These are phyloP conservation scores for Urocitellus parryii DNA, from an alignment of 2,113 vertebrate species.

Conservation along the genomic window DNA sequence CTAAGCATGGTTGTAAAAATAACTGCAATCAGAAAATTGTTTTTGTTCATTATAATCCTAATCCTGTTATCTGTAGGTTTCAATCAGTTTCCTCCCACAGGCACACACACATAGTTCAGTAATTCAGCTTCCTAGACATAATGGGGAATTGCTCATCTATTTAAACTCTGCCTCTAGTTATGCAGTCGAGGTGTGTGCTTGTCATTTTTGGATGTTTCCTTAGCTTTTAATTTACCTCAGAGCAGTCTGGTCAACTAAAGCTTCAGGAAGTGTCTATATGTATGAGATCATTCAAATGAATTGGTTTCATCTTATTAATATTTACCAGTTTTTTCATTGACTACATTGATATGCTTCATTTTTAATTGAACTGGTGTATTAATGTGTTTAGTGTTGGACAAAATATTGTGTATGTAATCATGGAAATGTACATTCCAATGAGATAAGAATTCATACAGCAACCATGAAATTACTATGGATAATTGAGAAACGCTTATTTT, in stretches of 20 bases:
- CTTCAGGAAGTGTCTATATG: not conserved
- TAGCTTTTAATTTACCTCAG: conserved; percentile 4
- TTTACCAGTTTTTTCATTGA: not conserved
- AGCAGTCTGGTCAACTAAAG: not conserved
- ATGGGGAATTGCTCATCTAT: not conserved
- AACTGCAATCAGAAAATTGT: conserved; percentile 43
- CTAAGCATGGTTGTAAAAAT: conserved; percentile 24
- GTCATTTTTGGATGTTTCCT: not conserved
- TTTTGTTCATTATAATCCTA: conserved; percentile 64
- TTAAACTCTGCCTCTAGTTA: not conserved
- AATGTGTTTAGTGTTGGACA: not conserved
- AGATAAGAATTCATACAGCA: not conserved
- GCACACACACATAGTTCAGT: not conserved
- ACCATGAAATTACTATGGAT: not conserved
- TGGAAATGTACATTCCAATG: not conserved
- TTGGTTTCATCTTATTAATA: not conserved
- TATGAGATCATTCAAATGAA: not conserved
- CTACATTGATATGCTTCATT: conserved; percentile 8
- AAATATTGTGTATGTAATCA: not conserved
- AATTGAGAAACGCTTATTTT: not conserved
- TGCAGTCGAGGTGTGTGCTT: not conserved
- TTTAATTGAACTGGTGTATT: not conserved
- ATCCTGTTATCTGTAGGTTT: conserved; percentile 59
- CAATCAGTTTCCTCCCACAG: not conserved
- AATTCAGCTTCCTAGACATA: conserved; percentile 7